Conservation (phyloP, 1,140 invertebrate genomes). For the Stratiolaelaps scimitus region DNA sequence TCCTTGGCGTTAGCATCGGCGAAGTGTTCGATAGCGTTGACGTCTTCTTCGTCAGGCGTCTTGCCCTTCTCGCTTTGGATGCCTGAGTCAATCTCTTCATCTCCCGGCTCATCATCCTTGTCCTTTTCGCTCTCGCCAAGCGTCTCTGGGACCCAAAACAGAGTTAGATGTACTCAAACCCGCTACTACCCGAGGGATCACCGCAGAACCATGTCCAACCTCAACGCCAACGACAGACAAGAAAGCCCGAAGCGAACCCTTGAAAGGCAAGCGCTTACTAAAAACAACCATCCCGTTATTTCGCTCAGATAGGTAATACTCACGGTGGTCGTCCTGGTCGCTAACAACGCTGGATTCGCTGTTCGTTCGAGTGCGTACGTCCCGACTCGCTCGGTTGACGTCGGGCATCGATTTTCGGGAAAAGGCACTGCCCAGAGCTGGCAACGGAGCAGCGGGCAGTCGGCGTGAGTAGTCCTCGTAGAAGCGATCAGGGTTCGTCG, state of each 20-base stretch:
- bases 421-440: constrained; percentile 15
- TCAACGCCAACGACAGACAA: too few relatives aligned
- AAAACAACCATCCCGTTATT: too few relatives aligned
- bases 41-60: neutral
- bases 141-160: constrained; percentile 7
- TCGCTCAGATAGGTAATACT: neutral
- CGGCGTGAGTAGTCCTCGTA: constrained; percentile 14
- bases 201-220: too few relatives aligned
- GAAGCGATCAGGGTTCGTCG: constrained; percentile 17
- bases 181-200: too few relatives aligned
- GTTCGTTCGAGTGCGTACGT: constrained; percentile 20
- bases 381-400: constrained; percentile 10
- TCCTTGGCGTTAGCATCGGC: neutral
- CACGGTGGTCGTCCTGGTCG: constrained; percentile 28
- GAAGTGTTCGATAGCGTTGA: neutral
- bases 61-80: constrained; percentile 19
- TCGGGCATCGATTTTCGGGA: constrained; percentile 27
- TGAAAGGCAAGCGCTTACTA: too few relatives aligned
- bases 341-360: constrained; percentile 25
- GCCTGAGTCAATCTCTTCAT: constrained; percentile 20
- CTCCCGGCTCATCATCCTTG: neutral
- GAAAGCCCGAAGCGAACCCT: too few relatives aligned
- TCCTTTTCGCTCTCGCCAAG: constrained; percentile 4
- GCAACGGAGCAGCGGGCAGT: neutral
- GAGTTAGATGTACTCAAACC: too few relatives aligned